phyloP scores from a whole-genome alignment of 2,113 vertebrate genomes.

The Brevimyrus niger region DNA sequence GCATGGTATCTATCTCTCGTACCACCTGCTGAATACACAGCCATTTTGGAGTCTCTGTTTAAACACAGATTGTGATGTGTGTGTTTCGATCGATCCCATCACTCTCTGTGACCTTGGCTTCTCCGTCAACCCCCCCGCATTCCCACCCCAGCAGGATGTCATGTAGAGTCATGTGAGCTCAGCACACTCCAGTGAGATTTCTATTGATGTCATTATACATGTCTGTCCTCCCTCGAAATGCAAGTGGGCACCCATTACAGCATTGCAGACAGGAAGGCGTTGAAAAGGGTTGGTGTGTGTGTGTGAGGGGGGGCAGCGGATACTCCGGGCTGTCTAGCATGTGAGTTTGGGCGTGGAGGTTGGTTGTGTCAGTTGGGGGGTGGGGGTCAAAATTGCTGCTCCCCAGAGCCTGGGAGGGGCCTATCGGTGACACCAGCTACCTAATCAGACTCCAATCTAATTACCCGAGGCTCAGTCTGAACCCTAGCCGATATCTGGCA shows the following conservation, averaged over 20 bases:
- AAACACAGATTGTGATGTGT: background rate
- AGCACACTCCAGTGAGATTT: background rate
- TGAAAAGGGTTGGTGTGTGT: background rate
- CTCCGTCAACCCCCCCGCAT: background rate
- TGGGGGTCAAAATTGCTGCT: background rate
- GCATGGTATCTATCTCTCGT: background rate
- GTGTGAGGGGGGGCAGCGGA: background rate
- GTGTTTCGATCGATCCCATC: background rate
- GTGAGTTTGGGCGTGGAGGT: background rate
- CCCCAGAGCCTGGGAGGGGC: background rate
- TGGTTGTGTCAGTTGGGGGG: background rate
- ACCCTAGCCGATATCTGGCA: background rate
- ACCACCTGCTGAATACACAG: background rate
- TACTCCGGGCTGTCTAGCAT: background rate
- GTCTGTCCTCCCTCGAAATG: background rate
- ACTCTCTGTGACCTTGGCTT: background rate
- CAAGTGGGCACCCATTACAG: background rate
- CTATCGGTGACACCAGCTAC: background rate
- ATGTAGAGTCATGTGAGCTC: background rate
- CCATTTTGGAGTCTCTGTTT: background rate
- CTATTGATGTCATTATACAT: background rate
- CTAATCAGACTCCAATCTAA: background rate
- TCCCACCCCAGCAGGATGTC: background rate
- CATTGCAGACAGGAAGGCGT: background rate
- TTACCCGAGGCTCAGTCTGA: conserved; percentile 10